phyloP scores from a whole-genome alignment of 2,888 invertebrate species.

The Polydrusus pterygomalis region DNA sequence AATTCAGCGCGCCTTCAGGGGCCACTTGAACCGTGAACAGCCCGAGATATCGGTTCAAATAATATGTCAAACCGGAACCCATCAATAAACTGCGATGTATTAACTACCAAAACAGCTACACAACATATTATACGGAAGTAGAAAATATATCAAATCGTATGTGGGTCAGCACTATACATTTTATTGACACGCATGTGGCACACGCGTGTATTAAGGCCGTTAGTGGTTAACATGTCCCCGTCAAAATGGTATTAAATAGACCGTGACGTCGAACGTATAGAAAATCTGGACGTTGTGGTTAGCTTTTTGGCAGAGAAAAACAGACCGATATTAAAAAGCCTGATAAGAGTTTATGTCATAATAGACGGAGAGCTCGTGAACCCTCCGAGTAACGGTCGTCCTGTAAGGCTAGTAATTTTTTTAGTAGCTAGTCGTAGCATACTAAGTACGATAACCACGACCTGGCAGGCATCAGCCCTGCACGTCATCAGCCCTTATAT shows the following conservation, averaged over 20 bases:
- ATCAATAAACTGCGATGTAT: conserved; percentile 42
- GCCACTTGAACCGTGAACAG: conserved; percentile 4
- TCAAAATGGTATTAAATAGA: not conserved
- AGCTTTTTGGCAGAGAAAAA: not conserved
- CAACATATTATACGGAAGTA: conserved; percentile 22
- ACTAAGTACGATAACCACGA: too few species aligned
- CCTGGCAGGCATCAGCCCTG: too few species aligned
- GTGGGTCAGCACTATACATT: conserved; percentile 14
- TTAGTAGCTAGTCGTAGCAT: too few species aligned
- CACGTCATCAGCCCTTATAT: too few species aligned
- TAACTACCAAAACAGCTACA: conserved; percentile 34
- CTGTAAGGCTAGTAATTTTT: too few species aligned
- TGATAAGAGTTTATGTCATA: too few species aligned
- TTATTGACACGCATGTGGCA: not conserved
- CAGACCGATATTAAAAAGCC: not conserved
- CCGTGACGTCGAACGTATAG: not conserved
- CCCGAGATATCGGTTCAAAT: not conserved
- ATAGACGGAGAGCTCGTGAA: too few species aligned
- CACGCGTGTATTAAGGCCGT: not conserved
- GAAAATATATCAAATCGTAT: conserved; percentile 32
- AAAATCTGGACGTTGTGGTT: not conserved
- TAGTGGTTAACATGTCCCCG: not conserved
- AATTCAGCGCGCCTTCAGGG: not conserved
- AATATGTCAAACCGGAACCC: conserved; percentile 22
- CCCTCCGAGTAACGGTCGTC: too few species aligned